phyloP scores from a whole-genome alignment of 2,113 vertebrate genomes.

The Nanorana parkeri region DNA sequence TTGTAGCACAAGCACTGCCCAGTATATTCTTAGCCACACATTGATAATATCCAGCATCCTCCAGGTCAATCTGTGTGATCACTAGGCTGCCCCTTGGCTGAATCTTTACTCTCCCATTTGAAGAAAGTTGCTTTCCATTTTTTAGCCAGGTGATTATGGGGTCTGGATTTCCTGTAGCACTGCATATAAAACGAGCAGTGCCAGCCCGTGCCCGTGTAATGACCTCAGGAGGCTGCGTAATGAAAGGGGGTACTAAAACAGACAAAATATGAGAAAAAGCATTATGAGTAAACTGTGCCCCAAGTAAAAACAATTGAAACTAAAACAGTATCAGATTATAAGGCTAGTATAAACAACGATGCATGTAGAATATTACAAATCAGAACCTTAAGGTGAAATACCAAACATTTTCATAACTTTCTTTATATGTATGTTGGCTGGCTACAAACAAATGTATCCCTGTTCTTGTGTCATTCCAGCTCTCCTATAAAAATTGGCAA shows the following conservation, averaged over 20 bases:
- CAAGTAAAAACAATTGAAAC: no score
- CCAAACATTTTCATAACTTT: no score
- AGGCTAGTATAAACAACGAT: no score
- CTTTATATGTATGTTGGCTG: no score
- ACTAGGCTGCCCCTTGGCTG: conserved; percentile 89
- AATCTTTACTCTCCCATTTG: conserved; percentile 87
- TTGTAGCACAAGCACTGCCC: conserved; percentile 88
- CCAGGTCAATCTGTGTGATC: conserved; percentile 93
- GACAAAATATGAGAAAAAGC: background rate
- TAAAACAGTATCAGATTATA: no score
- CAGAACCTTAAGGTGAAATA: no score
- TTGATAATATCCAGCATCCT: conserved; percentile 94
- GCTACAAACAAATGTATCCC: no score
- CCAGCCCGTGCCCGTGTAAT: conserved; percentile 90
- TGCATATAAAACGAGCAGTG: conserved; percentile 93
- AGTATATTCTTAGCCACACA: conserved; percentile 91
- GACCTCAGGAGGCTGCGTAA: conserved; percentile 90
- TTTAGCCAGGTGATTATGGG: conserved; percentile 88
- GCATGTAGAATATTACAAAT: no score
- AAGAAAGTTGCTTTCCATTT: conserved; percentile 81
- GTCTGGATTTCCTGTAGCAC: conserved; percentile 87
- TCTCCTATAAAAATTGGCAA: no score
- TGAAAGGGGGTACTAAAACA: conserved; percentile 84
- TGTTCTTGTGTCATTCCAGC: no score
- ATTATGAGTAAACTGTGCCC: background rate